Evolutionary conservation across 2,888 invertebrate genomes (phyloP), one percentile per base, ranked within the genome.

Genomic region (Penaeus monodon): DNA sequence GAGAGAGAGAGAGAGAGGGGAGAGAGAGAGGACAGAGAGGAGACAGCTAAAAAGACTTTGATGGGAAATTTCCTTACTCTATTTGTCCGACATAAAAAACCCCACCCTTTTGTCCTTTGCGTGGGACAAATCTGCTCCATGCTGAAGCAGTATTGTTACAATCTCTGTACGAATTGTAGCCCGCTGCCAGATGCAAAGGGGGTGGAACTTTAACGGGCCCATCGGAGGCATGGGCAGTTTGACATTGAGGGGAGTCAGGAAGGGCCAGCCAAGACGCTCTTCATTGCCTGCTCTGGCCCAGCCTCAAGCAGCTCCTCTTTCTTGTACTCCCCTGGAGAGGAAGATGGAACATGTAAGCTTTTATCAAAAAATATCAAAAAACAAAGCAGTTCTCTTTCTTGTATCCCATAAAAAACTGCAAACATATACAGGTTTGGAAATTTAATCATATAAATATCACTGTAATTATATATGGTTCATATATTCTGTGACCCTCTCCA

Each of bases 161-260:
- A 98, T 97, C 84, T 97, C 93, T 66, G 96, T 96, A 76, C 98
- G 94, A n/a, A 93, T 99, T 99, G 92, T 98, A 99, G 4, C 98
- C 98, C 8, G 98, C 98, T 7, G 98, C 98, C 90, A 99, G 93
- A 93, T 98, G 98, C 83, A 98, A 93, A 0, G 98, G 98, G n/a
- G 20, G 91, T 91, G 80, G 96, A n/a, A 97, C 90, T 98, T 95
- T n/a, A n/a, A n/a, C 99, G 94, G 0, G n/a, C n/a, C 99, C 99
- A 93, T 99, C 99, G 91, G 96, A 96, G 2, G 98, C 99, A 93
- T 99, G 99, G n/a, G 91, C 98, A 98, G 93, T 99, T n/a, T 98
- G n/a, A 99, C 98, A 93, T 99, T 99, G 12, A 98, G 94, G 0
- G 98, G 98, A 77, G 98, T 98, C 8, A 99, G 93, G n/a, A 27